Conservation (phyloP, 1,140 invertebrate species). For the Luehdorfia chinensis region DNA sequence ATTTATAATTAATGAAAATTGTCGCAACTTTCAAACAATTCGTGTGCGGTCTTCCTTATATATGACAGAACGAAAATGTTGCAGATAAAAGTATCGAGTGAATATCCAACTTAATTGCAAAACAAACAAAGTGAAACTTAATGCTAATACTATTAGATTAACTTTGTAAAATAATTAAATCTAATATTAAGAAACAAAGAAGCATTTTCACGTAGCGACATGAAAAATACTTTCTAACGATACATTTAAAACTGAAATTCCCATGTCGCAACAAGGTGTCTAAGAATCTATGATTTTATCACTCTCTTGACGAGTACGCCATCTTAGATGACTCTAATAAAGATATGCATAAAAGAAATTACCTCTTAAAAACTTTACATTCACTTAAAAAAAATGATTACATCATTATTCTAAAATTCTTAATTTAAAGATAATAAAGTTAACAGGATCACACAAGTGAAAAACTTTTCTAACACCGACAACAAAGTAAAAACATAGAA, state of each 20-base stretch:
- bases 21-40: conserved; percentile 13
- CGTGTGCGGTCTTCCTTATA: neutral
- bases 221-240: neutral
- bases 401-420: neutral
- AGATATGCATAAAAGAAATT: conserved; percentile 20
- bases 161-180: conserved; percentile 1
- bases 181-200: conserved; percentile 1
- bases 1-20: no score
- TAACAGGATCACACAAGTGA: neutral
- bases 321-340: conserved; percentile 24
- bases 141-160: neutral
- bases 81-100: neutral
- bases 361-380: neutral
- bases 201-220: conserved; percentile 6
- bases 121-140: neutral
- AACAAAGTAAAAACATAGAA: no score
- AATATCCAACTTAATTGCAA: neutral
- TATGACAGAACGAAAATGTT: no score
- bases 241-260: conserved; percentile 12
- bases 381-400: conserved; percentile 2
- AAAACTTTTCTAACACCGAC: conserved; percentile 4
- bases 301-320: conserved; percentile 61
- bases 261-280: conserved; percentile 15
- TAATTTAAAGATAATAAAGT: conserved; percentile 1
- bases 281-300: conserved; percentile 51